phyloP scores from a whole-genome alignment of 1,140 invertebrate species.

The Aphelinus atriplicis region DNA sequence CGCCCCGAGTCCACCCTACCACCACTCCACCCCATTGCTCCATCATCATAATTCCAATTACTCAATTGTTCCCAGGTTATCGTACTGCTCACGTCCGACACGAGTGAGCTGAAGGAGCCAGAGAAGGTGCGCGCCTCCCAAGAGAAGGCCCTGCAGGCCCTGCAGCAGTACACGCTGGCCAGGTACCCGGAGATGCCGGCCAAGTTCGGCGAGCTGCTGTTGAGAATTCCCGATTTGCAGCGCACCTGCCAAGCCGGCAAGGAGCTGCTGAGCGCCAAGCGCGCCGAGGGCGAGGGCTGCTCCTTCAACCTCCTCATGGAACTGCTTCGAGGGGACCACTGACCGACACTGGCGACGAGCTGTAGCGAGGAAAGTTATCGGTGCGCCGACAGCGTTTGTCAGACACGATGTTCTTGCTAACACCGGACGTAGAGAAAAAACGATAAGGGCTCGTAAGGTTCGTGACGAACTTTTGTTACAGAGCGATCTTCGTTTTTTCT shows the following conservation, averaged over 20 bases:
- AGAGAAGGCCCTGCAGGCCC: conserved; percentile 90
- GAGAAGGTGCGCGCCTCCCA: conserved; percentile 92
- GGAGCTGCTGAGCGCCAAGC: conserved; percentile 87
- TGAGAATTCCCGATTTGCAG: conserved; percentile 93
- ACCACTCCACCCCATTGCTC: too few species aligned
- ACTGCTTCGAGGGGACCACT: conserved; percentile 90
- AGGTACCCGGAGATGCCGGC: conserved; percentile 92
- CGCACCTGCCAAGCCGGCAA: conserved; percentile 94
- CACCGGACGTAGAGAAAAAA: conserved; percentile 12
- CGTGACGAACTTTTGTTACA: conserved; percentile 35
- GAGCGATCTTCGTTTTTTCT: conserved; percentile 12
- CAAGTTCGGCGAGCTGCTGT: conserved; percentile 93
- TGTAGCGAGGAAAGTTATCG: too few species aligned
- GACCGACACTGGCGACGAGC: conserved; percentile 52
- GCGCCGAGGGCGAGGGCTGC: conserved; percentile 85
- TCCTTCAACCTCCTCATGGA: conserved; percentile 96
- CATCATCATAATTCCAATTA: neutral
- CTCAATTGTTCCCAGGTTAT: conserved; percentile 70
- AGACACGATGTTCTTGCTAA: too few species aligned
- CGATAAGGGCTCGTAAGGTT: conserved; percentile 32
- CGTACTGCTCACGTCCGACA: conserved; percentile 92
- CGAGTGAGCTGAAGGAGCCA: conserved; percentile 89
- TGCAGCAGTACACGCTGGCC: conserved; percentile 90
- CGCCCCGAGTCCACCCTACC: too few species aligned
- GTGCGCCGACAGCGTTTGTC: too few species aligned